Evolutionary conservation across 2,113 vertebrate species (phyloP).

Genomic region (Oncorhynchus kisutch): DNA sequence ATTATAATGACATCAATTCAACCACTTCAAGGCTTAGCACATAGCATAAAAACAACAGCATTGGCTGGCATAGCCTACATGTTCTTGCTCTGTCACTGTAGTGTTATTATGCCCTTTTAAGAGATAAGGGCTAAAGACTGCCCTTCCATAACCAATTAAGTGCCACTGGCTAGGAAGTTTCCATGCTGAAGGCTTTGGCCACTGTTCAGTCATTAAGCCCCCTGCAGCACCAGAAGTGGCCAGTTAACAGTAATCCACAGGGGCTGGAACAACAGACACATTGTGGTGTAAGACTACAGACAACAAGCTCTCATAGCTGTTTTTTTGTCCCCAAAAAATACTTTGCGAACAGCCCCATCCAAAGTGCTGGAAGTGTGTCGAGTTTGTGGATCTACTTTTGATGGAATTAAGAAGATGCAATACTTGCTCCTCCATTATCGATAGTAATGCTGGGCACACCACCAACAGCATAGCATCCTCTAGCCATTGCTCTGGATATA

Average conservation of each 20-base stretch:
- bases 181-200: constrained; percentile 63
- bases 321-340: constrained; percentile 34
- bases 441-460: too few relatives aligned
- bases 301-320: constrained; percentile 60
- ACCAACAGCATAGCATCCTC: too few relatives aligned
- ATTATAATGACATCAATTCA: too few relatives aligned
- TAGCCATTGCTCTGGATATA: too few relatives aligned
- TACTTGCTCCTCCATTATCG: too few relatives aligned
- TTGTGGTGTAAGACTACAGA: constrained; percentile 40
- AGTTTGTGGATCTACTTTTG: too few relatives aligned
- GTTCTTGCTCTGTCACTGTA: background rate
- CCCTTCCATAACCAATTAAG: constrained; percentile 67
- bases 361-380: too few relatives aligned
- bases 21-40: too few relatives aligned
- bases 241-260: constrained; percentile 66
- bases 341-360: constrained; percentile 17
- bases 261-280: constrained; percentile 69
- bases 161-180: constrained; percentile 60
- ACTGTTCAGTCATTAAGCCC: constrained; percentile 63
- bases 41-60: too few relatives aligned
- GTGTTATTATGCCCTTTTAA: constrained; percentile 38
- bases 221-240: constrained; percentile 63
- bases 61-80: too few relatives aligned
- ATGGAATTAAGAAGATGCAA: too few relatives aligned
- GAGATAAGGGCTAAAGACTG: constrained; percentile 52